Evolutionary conservation across 92 coral and sea anemone species (phyloP).

Genomic region (Epizoanthus ramosus): DNA sequence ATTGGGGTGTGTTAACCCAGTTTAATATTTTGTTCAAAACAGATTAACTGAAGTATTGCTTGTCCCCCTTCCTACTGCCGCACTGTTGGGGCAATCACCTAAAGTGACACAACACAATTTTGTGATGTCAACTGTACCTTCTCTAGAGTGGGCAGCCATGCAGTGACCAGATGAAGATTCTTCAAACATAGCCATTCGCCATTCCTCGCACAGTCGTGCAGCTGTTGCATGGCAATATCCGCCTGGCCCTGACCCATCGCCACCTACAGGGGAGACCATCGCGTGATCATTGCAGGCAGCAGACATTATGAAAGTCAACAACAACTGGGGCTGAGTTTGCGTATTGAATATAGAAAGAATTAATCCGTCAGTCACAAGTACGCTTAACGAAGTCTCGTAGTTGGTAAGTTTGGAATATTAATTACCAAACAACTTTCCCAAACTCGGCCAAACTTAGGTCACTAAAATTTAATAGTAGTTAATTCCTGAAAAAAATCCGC

Average conservation of each 20-base stretch:
- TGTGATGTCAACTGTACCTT: constrained; percentile 60
- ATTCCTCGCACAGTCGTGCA: constrained; percentile 94
- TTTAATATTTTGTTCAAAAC: too few species aligned
- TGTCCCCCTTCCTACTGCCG: background rate
- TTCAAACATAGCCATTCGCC: constrained; percentile 99
- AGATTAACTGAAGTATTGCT: background rate
- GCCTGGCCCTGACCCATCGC: constrained; percentile 99
- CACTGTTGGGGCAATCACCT: background rate
- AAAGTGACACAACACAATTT: background rate
- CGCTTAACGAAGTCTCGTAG: too few species aligned
- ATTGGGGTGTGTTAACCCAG: background rate
- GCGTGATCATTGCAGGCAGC: background rate
- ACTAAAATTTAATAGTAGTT: too few species aligned
- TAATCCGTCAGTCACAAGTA: too few species aligned
- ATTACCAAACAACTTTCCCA: too few species aligned
- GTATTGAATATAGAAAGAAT: too few species aligned
- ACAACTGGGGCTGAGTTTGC: too few species aligned
- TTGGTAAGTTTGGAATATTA: too few species aligned
- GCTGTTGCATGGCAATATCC: constrained; percentile 94
- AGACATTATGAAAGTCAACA: too few species aligned
- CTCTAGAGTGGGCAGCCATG: constrained; percentile 96
- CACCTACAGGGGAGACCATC: constrained; percentile 56
- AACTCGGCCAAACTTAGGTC: too few species aligned
- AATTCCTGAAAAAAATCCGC: too few species aligned
- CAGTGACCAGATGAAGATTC: constrained; percentile 95